Evolutionary conservation across 1,140 invertebrate genomes (phyloP), one percentile per base, ranked within the genome.

Genomic region (Drosophila sucinea): DNA sequence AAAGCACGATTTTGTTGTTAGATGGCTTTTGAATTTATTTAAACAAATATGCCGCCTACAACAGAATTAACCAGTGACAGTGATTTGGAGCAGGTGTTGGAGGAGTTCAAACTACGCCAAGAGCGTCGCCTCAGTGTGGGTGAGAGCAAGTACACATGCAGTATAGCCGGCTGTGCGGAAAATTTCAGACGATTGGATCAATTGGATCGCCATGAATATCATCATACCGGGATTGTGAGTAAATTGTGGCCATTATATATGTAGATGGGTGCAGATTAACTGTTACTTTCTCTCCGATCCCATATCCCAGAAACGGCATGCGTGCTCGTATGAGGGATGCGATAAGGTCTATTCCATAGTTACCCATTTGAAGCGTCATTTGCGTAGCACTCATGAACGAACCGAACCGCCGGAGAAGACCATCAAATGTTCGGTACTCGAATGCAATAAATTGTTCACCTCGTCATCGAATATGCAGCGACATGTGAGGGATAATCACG

Each of bases 141-240:
- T 1, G 41, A 29, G 1, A 70, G 75, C 2, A 90, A 91, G 60
- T 92, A 92, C 60, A 60, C 38, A 8, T 92, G 91, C 58, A 86
- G 66, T 25, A 75, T 89, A 44, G 60, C 17, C 2, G 69, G 69
- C 3, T 92, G 91, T 41, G 62, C 61, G 0, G 74, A 73, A 25
- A 86, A 27, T 4, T 92, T 92, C 7, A 91, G 85, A 51, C 85
- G 91, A 0, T 65, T 89, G 57, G 86, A 90, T 38, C 83, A 91
- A 2, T 72, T 92, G 63, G 91, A 92, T 64, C 86, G 90, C n/a
- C 91, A 92, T 70, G 91, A 91, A 51, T 92, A 73, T 55, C 83
- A 92, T 32, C 91, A 92, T 30, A 90, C 89, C 1, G 91, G 91
- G 60, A 63, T 90, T 35, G 91, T 92, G 73, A 83, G 76, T 77